Evolutionary conservation across 2,797 vertebrate species (phyloP).

Genomic region (Graptemys geographica): DNA sequence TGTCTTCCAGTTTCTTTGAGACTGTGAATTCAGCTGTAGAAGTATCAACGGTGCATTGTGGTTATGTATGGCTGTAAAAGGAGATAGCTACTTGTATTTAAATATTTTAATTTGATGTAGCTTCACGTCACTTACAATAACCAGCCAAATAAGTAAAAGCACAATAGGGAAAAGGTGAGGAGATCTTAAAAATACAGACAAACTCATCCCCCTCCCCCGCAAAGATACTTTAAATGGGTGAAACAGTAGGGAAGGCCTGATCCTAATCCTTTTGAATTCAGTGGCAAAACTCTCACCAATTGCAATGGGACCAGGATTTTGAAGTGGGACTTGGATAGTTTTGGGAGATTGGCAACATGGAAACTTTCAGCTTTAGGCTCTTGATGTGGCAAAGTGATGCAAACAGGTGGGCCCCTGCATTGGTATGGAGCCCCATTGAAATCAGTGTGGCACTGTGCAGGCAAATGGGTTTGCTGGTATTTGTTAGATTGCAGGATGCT

Average conservation of each 20-base stretch:
- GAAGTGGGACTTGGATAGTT: neutral
- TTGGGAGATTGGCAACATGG: fast-evolving
- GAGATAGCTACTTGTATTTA: neutral
- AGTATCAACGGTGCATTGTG: neutral
- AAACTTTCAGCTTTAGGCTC: neutral
- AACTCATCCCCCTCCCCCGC: fast-evolving
- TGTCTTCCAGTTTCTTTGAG: neutral
- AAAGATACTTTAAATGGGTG: neutral
- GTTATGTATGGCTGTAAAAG: neutral
- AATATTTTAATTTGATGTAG: neutral
- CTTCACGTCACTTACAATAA: neutral
- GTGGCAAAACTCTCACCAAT: neutral
- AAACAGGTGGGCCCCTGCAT: neutral
- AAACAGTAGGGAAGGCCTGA: neutral
- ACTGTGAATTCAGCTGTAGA: neutral
- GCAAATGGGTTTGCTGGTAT: neutral
- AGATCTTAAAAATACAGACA: neutral
- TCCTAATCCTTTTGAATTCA: neutral
- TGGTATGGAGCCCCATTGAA: neutral
- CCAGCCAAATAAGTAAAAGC: neutral
- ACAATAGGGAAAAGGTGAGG: neutral
- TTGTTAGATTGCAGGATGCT: neutral
- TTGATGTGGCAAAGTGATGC: neutral
- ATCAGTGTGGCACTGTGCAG: neutral
- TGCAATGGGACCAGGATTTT: neutral